Evolutionary conservation across 1,140 invertebrate genomes (phyloP).

Genomic region (Laupala kohalensis): DNA sequence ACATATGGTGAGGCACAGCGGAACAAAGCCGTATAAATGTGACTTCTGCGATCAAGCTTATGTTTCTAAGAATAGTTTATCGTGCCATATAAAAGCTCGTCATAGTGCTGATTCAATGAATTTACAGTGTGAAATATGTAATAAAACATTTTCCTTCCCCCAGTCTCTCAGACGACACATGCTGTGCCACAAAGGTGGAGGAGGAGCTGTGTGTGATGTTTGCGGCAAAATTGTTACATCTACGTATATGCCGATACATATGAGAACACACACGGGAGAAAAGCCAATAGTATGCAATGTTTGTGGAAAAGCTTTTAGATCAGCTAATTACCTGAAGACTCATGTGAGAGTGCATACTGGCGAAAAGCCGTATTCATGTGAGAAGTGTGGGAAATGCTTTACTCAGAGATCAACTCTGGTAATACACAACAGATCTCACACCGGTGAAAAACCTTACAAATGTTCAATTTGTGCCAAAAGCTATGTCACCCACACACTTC

Average conservation of each 20-base stretch:
- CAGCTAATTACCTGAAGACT: neutral
- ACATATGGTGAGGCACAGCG: slow-evolving; percentile 26
- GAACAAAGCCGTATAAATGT: slow-evolving; percentile 30
- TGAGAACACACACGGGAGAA: slow-evolving; percentile 5
- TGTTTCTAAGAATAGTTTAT: slow-evolving; percentile 18
- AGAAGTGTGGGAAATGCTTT: slow-evolving; percentile 35
- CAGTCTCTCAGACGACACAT: slow-evolving; percentile 24
- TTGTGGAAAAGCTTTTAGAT: slow-evolving; percentile 6
- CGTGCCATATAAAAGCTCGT: slow-evolving; percentile 18
- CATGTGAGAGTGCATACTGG: slow-evolving; percentile 5
- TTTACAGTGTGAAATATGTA: slow-evolving; percentile 30
- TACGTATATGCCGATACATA: neutral
- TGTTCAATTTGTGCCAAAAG: slow-evolving; percentile 1
- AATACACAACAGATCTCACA: slow-evolving; percentile 31
- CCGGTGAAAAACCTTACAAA: slow-evolving; percentile 37
- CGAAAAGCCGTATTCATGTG: slow-evolving; percentile 8
- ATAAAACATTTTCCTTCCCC: slow-evolving; percentile 28
- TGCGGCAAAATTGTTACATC: neutral
- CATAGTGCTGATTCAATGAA: slow-evolving; percentile 20
- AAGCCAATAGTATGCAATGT: slow-evolving; percentile 4
- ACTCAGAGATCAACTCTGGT: slow-evolving; percentile 40
- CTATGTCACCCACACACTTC: neutral
- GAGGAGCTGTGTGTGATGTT: neutral
- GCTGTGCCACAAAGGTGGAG: slow-evolving; percentile 27
- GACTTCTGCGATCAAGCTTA: slow-evolving; percentile 3